Base-by-base conservation (phyloP, 2,888 invertebrate genomes). In the Torymus tubicola region DNA sequence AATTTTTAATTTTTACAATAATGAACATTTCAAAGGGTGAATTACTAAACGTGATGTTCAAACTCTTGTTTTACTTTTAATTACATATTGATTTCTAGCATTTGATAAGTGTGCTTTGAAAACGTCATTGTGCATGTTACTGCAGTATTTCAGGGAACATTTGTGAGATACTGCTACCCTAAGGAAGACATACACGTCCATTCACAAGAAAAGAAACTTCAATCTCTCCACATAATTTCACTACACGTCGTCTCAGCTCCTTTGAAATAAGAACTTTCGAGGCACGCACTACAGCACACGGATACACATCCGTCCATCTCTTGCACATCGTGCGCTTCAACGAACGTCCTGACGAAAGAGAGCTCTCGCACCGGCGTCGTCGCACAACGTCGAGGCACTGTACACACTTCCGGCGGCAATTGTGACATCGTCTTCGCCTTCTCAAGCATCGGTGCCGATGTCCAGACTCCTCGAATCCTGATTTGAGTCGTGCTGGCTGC, bases 401-500 rank as follows among this genome's bases (percentile, higher is more conserved):
- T 57, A 53, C 55, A 55, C 63, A 55, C 42, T 42, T 42, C 42
- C 42, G 8, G 42, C 42, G 42, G 42, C 42, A 8, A 42, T 42
- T 42, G 42, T 42, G 8, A 42, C 55, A 42, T 83, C 78, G 83
- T 85, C 81, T 83, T 84, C 82, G 42, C 42, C 78, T 79, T 85
- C 84, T 87, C 87, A 90, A 83, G 87, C 87, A 85, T 92, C 92
- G 78, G 91, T 91, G 80, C 91, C 91, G 81, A 91, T 88, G 84
- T 92, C 92, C 76, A 90, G 89, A 86, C 91, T 91, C 83, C 91
- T 88, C 12, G 91, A 91, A 84, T 92, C 92, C 79, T 91, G 90
- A 87, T 92, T 92, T 14, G 92, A 92, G 84, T 92, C 92, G 31
- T 92, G 92, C 80, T 92, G 92, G 84, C 91, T 92, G 71, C 91